Conservation (phyloP, 2,113 vertebrate genomes). For the Pagrus major region DNA sequence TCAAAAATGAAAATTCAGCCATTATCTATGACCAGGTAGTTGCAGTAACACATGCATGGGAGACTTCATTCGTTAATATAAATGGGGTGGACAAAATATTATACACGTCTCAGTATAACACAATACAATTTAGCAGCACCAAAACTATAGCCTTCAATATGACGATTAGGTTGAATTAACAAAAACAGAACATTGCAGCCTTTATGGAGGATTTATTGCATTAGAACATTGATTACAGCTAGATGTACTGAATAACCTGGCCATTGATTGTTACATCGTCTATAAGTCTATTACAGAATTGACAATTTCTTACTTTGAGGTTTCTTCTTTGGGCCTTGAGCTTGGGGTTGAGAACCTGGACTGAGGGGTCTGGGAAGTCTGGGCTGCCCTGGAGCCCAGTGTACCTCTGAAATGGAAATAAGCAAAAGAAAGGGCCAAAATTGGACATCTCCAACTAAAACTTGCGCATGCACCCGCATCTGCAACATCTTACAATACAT, state of each 20-base stretch:
- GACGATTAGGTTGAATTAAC: neutral
- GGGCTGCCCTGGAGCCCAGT: rapidly evolving
- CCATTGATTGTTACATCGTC: neutral
- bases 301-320: slow-evolving; percentile 42
- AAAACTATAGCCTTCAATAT: neutral
- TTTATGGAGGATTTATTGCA: neutral
- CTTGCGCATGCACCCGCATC: no score
- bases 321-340: slow-evolving; percentile 58
- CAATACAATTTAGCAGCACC: no score
- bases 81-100: neutral
- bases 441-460: no score
- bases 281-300: neutral
- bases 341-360: slow-evolving; percentile 25
- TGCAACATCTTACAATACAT: no score
- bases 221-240: neutral
- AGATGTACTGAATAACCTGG: neutral
- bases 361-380: slow-evolving; percentile 8
- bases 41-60: neutral
- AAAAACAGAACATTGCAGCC: neutral
- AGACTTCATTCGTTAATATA: no score
- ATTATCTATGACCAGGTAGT: neutral
- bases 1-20: no score
- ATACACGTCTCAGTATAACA: neutral
- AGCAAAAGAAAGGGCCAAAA: neutral
- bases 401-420: neutral